Base-by-base conservation (phyloP, 2,113 vertebrate genomes). In the Rhinopomastus cyanomelas region DNA sequence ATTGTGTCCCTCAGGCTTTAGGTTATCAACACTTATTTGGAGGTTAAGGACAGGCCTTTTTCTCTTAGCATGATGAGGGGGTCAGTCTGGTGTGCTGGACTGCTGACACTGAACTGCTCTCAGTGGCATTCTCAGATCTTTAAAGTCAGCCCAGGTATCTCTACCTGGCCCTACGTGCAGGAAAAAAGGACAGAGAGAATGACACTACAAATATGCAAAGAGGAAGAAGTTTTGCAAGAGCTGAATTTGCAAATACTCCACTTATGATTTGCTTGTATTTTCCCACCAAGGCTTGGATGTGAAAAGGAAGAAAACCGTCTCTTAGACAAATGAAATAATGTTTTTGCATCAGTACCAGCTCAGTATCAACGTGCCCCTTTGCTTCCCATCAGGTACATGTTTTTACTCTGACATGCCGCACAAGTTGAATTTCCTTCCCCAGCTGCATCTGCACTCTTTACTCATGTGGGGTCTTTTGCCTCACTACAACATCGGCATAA, bases 1-100 rank as follows among this genome's bases (percentile, higher is more conserved):
- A 96, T 95, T 84, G 94, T 76, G 85, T 91, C 94, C 88, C 74
- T 84, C 74, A 90, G 81, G 93, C 88, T 93, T 95, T 95, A 94
- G 93, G 78, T 90, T 86, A 91, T 95, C 92, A 93, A 84, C 86
- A 94, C 46, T 62, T 93, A n/a, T 75, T 89, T 95, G 89, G 81
- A 89, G 67, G 81, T 81, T 89, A 93, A 89, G 89, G 84, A 82
- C 78, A 85, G 34, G 29, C 34, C 30, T 93, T 82, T 88, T 84
- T 46, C 92, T 79, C 59, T 49, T 20, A 53, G 74, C 67, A 68
- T 59, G 68, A 76, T 0, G 4, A 86, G 62, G 49, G n/a, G 81
- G 42, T 20, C 66, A 60, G 66, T 39, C 77, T 66, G 51, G 51
- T 26, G 7, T 1, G 0, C 36, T 36, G 32, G 29, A 20, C 39